A percentile compares a stretch with the other conserved stretches of the same genome.
Evolutionary conservation across 2,797 vertebrate species (phyloP).

Genomic region (Chloroceryle amazona): DNA sequence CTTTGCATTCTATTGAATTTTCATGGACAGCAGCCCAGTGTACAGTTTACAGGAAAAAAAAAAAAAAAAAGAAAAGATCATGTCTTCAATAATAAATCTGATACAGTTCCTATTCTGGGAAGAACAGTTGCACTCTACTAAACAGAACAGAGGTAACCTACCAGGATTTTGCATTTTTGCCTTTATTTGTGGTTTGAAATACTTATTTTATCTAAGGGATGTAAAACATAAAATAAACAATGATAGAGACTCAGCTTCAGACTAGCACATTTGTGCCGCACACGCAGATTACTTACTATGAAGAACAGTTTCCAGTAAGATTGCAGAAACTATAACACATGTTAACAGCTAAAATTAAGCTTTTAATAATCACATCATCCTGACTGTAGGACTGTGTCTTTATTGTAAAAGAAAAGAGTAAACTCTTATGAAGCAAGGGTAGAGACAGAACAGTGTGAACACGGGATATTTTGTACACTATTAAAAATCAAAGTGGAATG

Average conservation of each 20-base stretch:
- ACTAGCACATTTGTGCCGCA: background rate
- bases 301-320: background rate
- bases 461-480: background rate
- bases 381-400: background rate
- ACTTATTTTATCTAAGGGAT: background rate
- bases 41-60: background rate
- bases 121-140: background rate
- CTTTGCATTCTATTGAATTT: background rate
- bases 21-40: background rate
- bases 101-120: background rate
- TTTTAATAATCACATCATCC: background rate
- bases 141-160: background rate
- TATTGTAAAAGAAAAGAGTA: background rate
- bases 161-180: background rate
- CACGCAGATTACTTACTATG: background rate
- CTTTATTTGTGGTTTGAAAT: background rate
- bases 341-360: background rate
- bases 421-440: background rate
- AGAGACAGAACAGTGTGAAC: background rate
- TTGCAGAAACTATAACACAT: background rate
- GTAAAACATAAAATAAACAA: background rate
- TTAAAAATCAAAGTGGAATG: conserved; percentile 2
- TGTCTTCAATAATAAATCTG: background rate
- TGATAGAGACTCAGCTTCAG: background rate
- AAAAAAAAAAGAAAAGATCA: background rate